Base-by-base conservation (phyloP, 2,113 vertebrate genomes). In the Origma solitaria region DNA sequence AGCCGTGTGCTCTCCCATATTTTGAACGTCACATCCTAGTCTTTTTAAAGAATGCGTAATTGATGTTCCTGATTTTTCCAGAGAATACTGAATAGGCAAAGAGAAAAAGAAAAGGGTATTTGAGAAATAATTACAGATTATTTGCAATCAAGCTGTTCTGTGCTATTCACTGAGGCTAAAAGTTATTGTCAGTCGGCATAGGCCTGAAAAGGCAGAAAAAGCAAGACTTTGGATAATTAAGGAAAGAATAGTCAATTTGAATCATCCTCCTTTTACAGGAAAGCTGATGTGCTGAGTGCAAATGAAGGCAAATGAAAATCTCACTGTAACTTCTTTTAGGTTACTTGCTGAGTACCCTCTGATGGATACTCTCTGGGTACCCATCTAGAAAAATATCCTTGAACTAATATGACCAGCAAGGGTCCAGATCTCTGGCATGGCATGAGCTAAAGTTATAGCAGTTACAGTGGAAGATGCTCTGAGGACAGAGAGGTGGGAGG, bases 11-110 rank as follows among this genome's bases (percentile, higher is more conserved):
- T 92, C 90, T 89, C 37, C 64, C 54, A 53, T 66, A 86, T 68
- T 91, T 70, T 82, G 25, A 92, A 69, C 60, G 96, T 96, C 80
- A 91, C 60, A 92, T 94, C 47, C 73, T n/a, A 80, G 31, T 75
- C 88, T 91, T 81, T 85, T 87, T 75, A 38, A 93, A 56, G 53
- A 91, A 76, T 69, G 35, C 50, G 31, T 33, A 96, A 90, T 10
- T 90, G 37, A 66, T 68, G 23, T 53, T 62, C 76, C 66, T 38
- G 30, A 68, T 92, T 79, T 61, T 88, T 91, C 58, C 37, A 92
- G 69, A 44, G 44, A 71, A 77, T 14, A 75, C 5, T 49, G 68
- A 86, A 82, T 16, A 94, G 31, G 27, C 4, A 85, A 91, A 96
- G 33, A 7, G 61, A 86, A 72, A 53, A 22, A 40, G 31, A 61